Conservation (phyloP, 2,888 invertebrate genomes). For the Dasysyrphus tricinctus region DNA sequence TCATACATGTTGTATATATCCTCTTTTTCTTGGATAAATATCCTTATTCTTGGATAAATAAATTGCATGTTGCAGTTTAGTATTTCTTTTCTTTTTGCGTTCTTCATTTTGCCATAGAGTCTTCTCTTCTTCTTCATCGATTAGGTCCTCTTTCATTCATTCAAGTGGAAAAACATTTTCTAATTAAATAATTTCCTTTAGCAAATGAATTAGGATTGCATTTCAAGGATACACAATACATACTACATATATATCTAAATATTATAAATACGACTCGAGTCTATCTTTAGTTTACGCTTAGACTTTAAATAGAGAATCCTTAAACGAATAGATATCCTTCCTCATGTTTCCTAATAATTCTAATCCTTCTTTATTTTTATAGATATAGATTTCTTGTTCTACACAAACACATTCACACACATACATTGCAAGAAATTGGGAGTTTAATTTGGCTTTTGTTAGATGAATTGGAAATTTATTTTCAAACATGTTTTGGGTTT, state of each 20-base stretch:
- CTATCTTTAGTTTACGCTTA: slow-evolving; percentile 1
- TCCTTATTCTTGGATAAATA: slow-evolving; percentile 35
- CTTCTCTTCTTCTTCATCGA: background rate
- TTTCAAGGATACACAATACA: slow-evolving; percentile 4
- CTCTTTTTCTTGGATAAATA: background rate
- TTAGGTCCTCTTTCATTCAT: slow-evolving; percentile 7
- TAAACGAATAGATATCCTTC: background rate
- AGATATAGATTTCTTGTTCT: background rate
- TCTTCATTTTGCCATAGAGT: background rate
- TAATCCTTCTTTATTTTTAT: background rate
- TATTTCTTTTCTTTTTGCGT: background rate
- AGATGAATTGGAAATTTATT: slow-evolving; percentile 48
- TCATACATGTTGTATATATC: too few species aligned
- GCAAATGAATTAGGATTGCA: slow-evolving; percentile 47
- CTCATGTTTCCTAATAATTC: background rate
- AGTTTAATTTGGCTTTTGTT: slow-evolving; percentile 46
- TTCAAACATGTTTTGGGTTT: slow-evolving; percentile 31
- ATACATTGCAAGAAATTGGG: background rate
- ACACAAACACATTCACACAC: background rate
- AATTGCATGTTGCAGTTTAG: slow-evolving; percentile 49
- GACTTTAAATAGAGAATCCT: background rate
- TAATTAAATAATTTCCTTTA: slow-evolving; percentile 70
- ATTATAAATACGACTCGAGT: background rate
- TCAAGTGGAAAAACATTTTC: slow-evolving; percentile 53
- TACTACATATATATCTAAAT: background rate